Evolutionary conservation across 2,797 vertebrate genomes (phyloP), one percentile per base, ranked within the genome.

Genomic region (Alosa sapidissima): DNA sequence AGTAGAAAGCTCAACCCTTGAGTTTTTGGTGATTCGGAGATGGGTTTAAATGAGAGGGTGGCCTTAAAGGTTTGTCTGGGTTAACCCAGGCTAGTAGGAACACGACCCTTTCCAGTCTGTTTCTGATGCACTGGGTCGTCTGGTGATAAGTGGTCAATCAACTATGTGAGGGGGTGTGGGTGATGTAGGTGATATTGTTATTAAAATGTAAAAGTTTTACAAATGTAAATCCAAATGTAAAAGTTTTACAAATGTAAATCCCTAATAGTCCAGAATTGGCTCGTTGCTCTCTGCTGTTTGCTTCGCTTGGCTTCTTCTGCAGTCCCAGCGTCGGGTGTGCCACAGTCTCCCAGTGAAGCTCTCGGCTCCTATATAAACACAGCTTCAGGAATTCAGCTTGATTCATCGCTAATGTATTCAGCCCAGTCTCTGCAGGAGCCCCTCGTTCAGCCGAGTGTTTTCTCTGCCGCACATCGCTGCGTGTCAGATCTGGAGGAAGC

Each of bases 401-500:
- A 47, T 78, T 78, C 45, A 45, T 78, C 36, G 7, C 16, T 47
- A 78, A 78, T 78, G 72, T 78, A 78, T 78, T 47, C 72, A 47
- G 41, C 41, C 16, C 14, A 78, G 72, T 45, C 36, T 82, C 33
- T 58, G 19, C 45, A 28, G 11, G 41, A 78, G 52, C 0, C 14
- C 82, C 94, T 85, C 92, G 94, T 94, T 94, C 92, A 91, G 91
- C 88, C 88, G 92, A 89, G 91, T 93, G 93, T 94, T 92, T 93
- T 90, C 87, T 89, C 92, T 75, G 49, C 82, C 58, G 85, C 81
- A 82, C 86, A 55, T 89, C 92, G 92, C 91, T 91, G 91, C 81
- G 88, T 92, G 93, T 95, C 93, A 95, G 93, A 94, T 94, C 93
- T 94, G 92, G 91, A 94, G 91, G 93, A 94, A 94, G 93, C 93